Evolutionary conservation across 2,888 invertebrate genomes (phyloP), one percentile per base, ranked within the genome.

Genomic region (Neelides folsomi): DNA sequence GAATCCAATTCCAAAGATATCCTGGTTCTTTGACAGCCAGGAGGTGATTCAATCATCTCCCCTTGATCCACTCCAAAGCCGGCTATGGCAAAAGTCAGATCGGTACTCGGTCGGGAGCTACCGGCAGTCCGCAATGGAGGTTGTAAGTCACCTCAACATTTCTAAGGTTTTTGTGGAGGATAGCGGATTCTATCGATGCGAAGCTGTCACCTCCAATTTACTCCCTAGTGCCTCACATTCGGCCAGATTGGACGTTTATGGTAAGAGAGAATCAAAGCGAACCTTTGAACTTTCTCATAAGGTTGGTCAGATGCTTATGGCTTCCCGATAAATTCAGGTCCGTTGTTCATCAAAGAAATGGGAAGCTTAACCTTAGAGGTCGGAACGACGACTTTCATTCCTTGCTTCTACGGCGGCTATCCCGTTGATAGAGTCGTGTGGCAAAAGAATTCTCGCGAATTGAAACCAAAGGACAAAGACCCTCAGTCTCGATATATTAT

Each of bases 331-430:
- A 15, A 43, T 47, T 42, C 39, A 63, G 63, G 63, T 10, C 51
- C 53, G n/a, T 52, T 61, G 18, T 63, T 59, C 51, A 56, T 63
- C 9, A 58, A 59, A 37, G 59, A 63, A 27, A 63, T 61, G 62
- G 43, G 45, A 18, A 58, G 58, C 36, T n/a, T 64, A 37, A 66
- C 62, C 6, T 53, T 60, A 7, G 57, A 59, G 15, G 59, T 62
- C 8, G 65, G 64, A 2, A 51, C 54, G 19, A 56, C 57, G 2
- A 61, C 60, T 7, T 40, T 45, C 8, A 54, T 66, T 18, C 59
- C 59, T 18, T 66, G 66, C 41, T 57, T 57, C 34, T 63, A 64
- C 15, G 63, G 62, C 16, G 65, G 65, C 13, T 65, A 54, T 49
- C 62, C 63, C 1, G 55, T 62, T 16, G 64, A 64, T 36, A 54